phyloP scores from a whole-genome alignment of 2,797 vertebrate species.

The Xerus rutilus region DNA sequence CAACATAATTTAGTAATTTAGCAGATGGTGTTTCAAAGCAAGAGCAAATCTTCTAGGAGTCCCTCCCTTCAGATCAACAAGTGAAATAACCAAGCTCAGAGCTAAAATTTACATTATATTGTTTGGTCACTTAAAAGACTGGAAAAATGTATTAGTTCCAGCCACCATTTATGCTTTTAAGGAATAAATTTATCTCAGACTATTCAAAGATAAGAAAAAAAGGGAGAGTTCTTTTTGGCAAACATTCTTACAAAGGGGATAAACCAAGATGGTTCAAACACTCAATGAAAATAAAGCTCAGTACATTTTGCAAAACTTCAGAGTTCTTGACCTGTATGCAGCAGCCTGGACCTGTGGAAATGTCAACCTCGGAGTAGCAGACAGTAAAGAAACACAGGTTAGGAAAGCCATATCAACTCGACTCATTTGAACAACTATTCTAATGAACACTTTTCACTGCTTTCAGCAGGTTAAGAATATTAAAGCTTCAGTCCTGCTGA shows the following conservation, averaged over 20 bases:
- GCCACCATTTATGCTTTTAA: constrained; percentile 36
- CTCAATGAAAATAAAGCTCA: not conserved
- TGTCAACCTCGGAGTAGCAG: not conserved
- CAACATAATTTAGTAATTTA: constrained; percentile 70
- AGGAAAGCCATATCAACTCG: not conserved
- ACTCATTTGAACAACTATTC: constrained; percentile 50
- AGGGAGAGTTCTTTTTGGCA: not conserved
- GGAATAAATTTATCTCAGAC: constrained; percentile 6
- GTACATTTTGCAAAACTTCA: not conserved
- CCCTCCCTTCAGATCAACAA: constrained; percentile 21
- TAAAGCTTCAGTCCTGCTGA: constrained; percentile 59
- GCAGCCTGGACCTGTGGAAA: constrained; percentile 56
- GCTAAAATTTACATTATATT: not conserved
- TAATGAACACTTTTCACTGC: constrained; percentile 58
- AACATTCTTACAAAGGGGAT: constrained; percentile 40
- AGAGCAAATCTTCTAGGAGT: constrained; percentile 27
- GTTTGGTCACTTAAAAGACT: not conserved
- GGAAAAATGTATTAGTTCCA: not conserved
- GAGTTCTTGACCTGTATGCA: not conserved
- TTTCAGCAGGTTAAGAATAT: constrained; percentile 73
- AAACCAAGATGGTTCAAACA: not conserved
- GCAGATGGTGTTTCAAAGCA: constrained; percentile 79
- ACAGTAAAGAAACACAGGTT: not conserved
- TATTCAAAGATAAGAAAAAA: constrained; percentile 32
- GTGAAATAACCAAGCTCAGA: not conserved